A percentile compares a stretch with the other conserved stretches of the same genome.
These are phyloP conservation scores for Lasioglossum albipes DNA, from an alignment of 1,140 invertebrate species.

Conservation along the genomic window DNA sequence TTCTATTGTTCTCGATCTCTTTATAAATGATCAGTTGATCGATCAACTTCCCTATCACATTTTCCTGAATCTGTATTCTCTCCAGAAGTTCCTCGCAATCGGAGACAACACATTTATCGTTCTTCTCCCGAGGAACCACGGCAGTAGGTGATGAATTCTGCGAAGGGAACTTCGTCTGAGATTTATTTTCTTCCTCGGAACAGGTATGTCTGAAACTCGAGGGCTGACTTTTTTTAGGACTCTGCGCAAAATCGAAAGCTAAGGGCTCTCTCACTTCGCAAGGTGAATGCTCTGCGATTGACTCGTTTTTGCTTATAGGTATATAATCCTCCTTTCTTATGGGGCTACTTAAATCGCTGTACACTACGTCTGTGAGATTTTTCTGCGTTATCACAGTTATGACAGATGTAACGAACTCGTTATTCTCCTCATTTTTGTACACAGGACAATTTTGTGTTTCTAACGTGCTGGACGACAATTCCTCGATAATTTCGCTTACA, in stretches of 20 bases:
- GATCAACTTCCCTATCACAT: slow-evolving; percentile 68
- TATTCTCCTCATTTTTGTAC: slow-evolving; percentile 21
- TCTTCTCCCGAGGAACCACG: background rate
- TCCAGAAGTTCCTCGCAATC: slow-evolving; percentile 50
- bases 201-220: slow-evolving; percentile 8
- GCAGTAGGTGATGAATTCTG: background rate
- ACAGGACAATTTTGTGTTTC: slow-evolving; percentile 24
- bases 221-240: slow-evolving; percentile 26
- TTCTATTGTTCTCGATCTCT: slow-evolving; percentile 60
- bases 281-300: background rate
- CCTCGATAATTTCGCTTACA: slow-evolving; percentile 70
- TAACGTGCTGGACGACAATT: slow-evolving; percentile 57
- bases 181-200: slow-evolving; percentile 11
- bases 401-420: slow-evolving; percentile 61
- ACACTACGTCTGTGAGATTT: slow-evolving; percentile 13
- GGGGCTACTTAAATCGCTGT: slow-evolving; percentile 13
- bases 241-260: background rate
- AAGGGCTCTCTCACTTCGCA: background rate
- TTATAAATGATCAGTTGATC: slow-evolving; percentile 69
- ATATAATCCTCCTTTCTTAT: slow-evolving; percentile 34
- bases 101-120: background rate
- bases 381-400: slow-evolving; percentile 45
- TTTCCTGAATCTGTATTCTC: slow-evolving; percentile 67
- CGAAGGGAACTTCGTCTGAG: background rate
- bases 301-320: background rate